phyloP scores from a whole-genome alignment of 2,797 vertebrate genomes.

The Sciaenops ocellatus region DNA sequence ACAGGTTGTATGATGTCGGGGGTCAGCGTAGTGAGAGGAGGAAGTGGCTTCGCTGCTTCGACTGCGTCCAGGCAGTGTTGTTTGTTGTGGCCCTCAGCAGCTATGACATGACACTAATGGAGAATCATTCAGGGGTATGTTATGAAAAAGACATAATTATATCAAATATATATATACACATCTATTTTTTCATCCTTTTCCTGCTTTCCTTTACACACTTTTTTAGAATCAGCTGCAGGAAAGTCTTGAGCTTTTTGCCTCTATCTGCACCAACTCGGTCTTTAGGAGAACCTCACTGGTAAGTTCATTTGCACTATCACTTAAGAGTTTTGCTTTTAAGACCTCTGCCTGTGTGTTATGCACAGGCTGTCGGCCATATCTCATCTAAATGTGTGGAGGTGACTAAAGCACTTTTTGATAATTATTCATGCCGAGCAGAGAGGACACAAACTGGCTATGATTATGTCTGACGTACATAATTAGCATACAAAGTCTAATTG shows the following conservation, averaged over 20 bases:
- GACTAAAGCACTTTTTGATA: slow-evolving; percentile 4
- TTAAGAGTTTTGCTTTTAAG: background rate
- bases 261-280: slow-evolving; percentile 70
- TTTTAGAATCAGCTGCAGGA: slow-evolving; percentile 77
- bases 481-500: slow-evolving; percentile 28
- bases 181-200: background rate
- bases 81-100: slow-evolving; percentile 84
- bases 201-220: background rate
- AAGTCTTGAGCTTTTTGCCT: slow-evolving; percentile 78
- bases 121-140: slow-evolving; percentile 71
- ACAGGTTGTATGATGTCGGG: slow-evolving; percentile 84
- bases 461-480: slow-evolving; percentile 51
- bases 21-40: slow-evolving; percentile 77
- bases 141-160: background rate
- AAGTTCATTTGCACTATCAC: slow-evolving; percentile 25
- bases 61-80: slow-evolving; percentile 78
- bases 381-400: slow-evolving; percentile 8
- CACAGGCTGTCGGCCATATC: background rate
- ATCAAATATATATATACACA: background rate
- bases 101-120: slow-evolving; percentile 75
- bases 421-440: slow-evolving; percentile 22
- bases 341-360: background rate
- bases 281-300: slow-evolving; percentile 79
- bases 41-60: slow-evolving; percentile 87
- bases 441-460: slow-evolving; percentile 29